These are phyloP conservation scores for Chesias legatella DNA, from an alignment of 2,888 invertebrate genomes.

Conservation along the genomic window DNA sequence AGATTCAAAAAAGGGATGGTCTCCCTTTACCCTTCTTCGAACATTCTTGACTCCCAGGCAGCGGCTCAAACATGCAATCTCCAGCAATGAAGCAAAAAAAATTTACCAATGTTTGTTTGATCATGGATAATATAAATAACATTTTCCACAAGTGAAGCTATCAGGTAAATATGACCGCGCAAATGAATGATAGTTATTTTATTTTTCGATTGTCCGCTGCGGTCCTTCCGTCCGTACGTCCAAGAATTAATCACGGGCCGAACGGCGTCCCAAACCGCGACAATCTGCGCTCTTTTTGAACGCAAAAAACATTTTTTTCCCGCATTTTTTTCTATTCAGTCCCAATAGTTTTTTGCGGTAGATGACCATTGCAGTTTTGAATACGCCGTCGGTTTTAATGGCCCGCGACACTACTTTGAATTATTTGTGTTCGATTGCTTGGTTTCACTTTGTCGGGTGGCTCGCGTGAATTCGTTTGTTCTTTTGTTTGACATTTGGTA, in stretches of 20 bases:
- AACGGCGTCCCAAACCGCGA: slow-evolving; percentile 59
- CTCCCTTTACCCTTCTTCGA: too few relatives aligned
- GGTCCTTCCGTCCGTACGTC: slow-evolving; percentile 58
- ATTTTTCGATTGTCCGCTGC: slow-evolving; percentile 73
- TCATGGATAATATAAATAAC: too few relatives aligned
- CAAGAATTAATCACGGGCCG: slow-evolving; percentile 73
- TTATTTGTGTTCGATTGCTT: slow-evolving; percentile 11
- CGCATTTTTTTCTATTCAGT: slow-evolving; percentile 60
- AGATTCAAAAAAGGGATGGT: too few relatives aligned
- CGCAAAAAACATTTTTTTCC: slow-evolving; percentile 46
- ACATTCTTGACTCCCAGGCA: too few relatives aligned
- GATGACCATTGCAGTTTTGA: slow-evolving; percentile 58
- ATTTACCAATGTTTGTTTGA: too few relatives aligned
- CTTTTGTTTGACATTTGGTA: too few relatives aligned
- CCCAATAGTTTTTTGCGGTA: slow-evolving; percentile 76
- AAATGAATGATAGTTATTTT: slow-evolving; percentile 78
- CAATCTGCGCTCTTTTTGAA: slow-evolving; percentile 74
- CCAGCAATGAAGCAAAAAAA: too few relatives aligned
- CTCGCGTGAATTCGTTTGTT: too few relatives aligned
- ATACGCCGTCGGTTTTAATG: slow-evolving; percentile 47
- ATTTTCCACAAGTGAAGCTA: slow-evolving; percentile 48
- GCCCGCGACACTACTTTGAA: slow-evolving; percentile 28
- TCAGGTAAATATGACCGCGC: slow-evolving; percentile 51
- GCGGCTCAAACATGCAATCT: too few relatives aligned
- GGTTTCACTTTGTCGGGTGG: not conserved